Evolutionary conservation across 2,797 vertebrate genomes (phyloP), one percentile per base, ranked within the genome.

Genomic region (Brachyrhaphis roseni): DNA sequence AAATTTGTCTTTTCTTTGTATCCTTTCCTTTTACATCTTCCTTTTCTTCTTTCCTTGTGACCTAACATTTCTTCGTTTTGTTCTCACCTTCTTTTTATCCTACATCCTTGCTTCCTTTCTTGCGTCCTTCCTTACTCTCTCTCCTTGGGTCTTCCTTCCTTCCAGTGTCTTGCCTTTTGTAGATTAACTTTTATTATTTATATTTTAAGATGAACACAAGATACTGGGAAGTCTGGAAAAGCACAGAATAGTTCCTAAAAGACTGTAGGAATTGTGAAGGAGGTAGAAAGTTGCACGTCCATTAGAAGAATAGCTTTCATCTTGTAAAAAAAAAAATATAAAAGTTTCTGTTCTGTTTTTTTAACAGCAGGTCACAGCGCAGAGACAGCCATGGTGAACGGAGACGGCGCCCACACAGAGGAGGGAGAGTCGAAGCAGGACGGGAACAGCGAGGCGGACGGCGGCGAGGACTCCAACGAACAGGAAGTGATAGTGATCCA

Each of bases 401-500:
- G 98, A 6, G 96, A 96, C 0, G 90, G 95, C 51, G 90, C 90
- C 0, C 97, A 93, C 80, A 89, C 91, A 0, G 97, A 96, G 80
- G 97, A 96, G 36, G 51, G 92, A 0, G 95, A 96, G 10, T 84
- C 91, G 0, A 96, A 95, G 87, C 97, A 97, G 90, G 97, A 98
- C 0, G 96, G 96, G n/a, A 94, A 93, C 0, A 90, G 95, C 3
- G 97, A 97, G 75, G 74, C 89, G 0, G 97, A 98, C 0, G 92
- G 91, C 0, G 94, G 92, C 10, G 98, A 99, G 0, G 98, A 98
- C 1, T 94, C 96, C 5, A 97, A 97, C 0, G 98, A 99, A 84
- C 98, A 99, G 93, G 98, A 99, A 91, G 98, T 99, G 88, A 99
- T 99, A 5, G 98, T 99, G 85, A 99, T 99, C 89, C 98, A 99